A percentile compares a stretch with the other conserved stretches of the same genome.
These are phyloP conservation scores for Formica aserva DNA, from an alignment of 2,888 invertebrate genomes.

Conservation along the genomic window DNA sequence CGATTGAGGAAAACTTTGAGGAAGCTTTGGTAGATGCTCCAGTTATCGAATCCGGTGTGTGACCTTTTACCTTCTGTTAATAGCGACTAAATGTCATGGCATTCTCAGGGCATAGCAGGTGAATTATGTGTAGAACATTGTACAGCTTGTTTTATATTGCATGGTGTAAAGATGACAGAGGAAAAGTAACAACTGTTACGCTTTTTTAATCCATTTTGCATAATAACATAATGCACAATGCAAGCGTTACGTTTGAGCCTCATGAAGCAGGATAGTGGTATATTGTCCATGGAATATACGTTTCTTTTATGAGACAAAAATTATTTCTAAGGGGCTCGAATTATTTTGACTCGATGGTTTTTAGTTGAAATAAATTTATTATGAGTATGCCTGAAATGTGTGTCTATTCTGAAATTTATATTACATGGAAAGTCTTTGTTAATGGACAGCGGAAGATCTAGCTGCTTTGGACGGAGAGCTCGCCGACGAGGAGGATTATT, in stretches of 20 bases:
- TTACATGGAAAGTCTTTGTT: slow-evolving; percentile 54
- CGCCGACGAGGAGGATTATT: slow-evolving; percentile 88
- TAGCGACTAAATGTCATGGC: slow-evolving; percentile 78
- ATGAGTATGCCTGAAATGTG: background rate
- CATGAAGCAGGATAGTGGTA: slow-evolving; percentile 10
- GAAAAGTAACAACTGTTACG: slow-evolving; percentile 42
- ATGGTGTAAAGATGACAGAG: slow-evolving; percentile 68
- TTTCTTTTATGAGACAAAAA: slow-evolving; percentile 4
- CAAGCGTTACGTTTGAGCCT: background rate
- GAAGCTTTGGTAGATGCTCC: slow-evolving; percentile 92
- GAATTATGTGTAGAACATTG: slow-evolving; percentile 75
- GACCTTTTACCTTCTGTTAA: slow-evolving; percentile 78
- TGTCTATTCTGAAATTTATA: slow-evolving; percentile 6
- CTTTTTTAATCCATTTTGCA: slow-evolving; percentile 45
- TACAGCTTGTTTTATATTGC: slow-evolving; percentile 74
- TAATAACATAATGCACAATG: slow-evolving; percentile 29
- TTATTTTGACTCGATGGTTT: slow-evolving; percentile 25
- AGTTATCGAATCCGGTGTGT: slow-evolving; percentile 84
- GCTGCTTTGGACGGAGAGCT: slow-evolving; percentile 84
- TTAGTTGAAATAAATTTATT: slow-evolving; percentile 27
- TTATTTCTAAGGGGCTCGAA: slow-evolving; percentile 26
- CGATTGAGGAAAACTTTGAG: slow-evolving; percentile 96
- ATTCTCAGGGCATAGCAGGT: slow-evolving; percentile 76
- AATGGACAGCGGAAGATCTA: slow-evolving; percentile 81
- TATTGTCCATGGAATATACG: background rate